Evolutionary conservation across 2,888 invertebrate genomes (phyloP), one percentile per base, ranked within the genome.

Genomic region (Apamea monoglypha): DNA sequence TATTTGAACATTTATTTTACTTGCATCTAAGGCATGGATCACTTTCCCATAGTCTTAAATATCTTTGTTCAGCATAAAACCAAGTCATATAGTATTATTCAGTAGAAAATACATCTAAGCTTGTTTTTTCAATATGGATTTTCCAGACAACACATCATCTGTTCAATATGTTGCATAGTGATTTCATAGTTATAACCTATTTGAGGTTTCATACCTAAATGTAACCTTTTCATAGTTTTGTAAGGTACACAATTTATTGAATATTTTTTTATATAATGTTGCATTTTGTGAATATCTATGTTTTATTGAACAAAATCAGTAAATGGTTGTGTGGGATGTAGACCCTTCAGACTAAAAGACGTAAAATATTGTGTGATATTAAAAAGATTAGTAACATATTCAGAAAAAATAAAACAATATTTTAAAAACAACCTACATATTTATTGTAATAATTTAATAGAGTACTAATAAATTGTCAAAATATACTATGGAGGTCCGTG

Each of bases 1-100:
- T 64, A 69, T 32, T 76, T 69, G 29, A 71, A 74, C 79, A 59
- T 64, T 44, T 70, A 77, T 75, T 83, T 80, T 47, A 72, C 74
- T 81, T 83, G 53, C 59, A 10, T 73, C 16, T 40, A 66, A n/a
- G 72, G 40, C 32, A 73, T 74, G 71, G 64, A 25, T 81, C 59
- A 47, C 32, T 78, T 69, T 68, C 44, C 8, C 68, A 25, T 56
- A 59, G 40, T 50, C 66, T 7, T 61, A 25, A 53, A 44, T 47
- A 77, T 40, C 7, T 78, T 64, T 61, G 40, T 71, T 56, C 18
- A 25, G 16, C 12, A 3, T 82, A 47, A 3, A 63, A 36, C 44
- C 44, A 36, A 56, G n/a, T 29, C 44, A n/a, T 47, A 29, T 47
- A 18, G 3, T 47, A 47, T 53, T 40, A 25, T 61, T 16, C 4